These are phyloP conservation scores for Heliconius ismenius DNA, from an alignment of 2,888 invertebrate genomes.

Conservation along the genomic window DNA sequence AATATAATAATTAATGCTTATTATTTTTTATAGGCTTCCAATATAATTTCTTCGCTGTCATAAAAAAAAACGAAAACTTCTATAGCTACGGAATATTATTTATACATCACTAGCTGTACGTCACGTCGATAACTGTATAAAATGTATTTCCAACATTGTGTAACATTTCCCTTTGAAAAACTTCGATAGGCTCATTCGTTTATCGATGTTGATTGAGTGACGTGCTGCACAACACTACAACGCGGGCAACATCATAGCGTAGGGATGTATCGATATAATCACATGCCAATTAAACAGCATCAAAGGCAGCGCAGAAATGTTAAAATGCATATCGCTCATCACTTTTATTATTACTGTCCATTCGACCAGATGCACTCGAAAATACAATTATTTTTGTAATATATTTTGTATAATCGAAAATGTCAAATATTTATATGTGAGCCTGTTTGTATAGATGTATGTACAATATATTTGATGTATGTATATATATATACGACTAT, in stretches of 20 bases:
- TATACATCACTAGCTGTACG: not conserved
- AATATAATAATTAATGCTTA: no score
- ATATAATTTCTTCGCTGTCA: not conserved
- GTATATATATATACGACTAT: not conserved
- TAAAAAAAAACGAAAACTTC: not conserved
- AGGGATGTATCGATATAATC: constrained; percentile 5
- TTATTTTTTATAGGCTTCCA: not conserved
- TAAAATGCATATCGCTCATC: constrained; percentile 10
- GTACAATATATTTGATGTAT: not conserved
- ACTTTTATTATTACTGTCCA: constrained; percentile 2
- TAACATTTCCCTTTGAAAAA: not conserved
- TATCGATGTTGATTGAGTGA: not conserved
- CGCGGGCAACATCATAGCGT: constrained; percentile 7
- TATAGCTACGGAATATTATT: not conserved
- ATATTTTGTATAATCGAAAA: not conserved
- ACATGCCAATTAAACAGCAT: constrained; percentile 15
- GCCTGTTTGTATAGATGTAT: not conserved
- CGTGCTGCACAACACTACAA: not conserved
- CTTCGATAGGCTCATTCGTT: not conserved
- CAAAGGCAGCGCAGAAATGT: constrained; percentile 14
- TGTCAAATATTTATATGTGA: not conserved
- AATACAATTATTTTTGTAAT: constrained; percentile 6
- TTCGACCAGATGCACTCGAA: not conserved
- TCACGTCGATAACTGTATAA: not conserved
- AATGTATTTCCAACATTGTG: not conserved